These are phyloP conservation scores for Odontocolon sp. DNA, from an alignment of 2,888 invertebrate genomes.

Conservation along the genomic window DNA sequence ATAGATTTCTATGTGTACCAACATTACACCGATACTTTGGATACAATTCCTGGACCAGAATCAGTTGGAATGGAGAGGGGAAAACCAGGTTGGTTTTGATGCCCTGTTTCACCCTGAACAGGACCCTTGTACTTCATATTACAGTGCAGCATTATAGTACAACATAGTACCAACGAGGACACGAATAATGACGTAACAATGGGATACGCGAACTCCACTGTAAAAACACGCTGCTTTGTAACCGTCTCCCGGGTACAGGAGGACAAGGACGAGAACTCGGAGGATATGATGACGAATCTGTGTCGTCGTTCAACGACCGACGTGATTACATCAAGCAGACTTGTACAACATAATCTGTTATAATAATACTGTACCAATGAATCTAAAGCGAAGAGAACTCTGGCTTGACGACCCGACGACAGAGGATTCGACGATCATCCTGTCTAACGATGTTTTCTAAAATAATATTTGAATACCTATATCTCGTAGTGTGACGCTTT, in stretches of 20 bases:
- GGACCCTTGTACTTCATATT: background rate
- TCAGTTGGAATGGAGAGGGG: background rate
- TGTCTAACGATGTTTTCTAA: slow-evolving; percentile 80
- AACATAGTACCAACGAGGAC: slow-evolving; percentile 57
- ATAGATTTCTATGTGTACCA: background rate
- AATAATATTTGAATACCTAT: slow-evolving; percentile 78
- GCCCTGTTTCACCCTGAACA: slow-evolving; percentile 24
- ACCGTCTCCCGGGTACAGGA: slow-evolving; percentile 59
- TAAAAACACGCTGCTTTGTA: slow-evolving; percentile 77
- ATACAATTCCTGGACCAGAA: background rate
- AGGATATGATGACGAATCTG: slow-evolving; percentile 15
- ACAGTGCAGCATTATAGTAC: background rate
- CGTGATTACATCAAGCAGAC: slow-evolving; percentile 50
- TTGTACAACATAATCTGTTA: slow-evolving; percentile 43
- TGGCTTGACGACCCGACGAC: slow-evolving; percentile 35
- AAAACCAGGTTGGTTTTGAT: slow-evolving; percentile 38
- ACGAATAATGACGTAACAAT: slow-evolving; percentile 81
- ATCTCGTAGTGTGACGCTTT: slow-evolving; percentile 55
- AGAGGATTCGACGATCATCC: slow-evolving; percentile 76
- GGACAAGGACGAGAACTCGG: slow-evolving; percentile 32
- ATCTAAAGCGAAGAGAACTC: slow-evolving; percentile 41
- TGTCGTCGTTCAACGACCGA: slow-evolving; percentile 41
- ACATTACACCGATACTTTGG: too few relatives aligned
- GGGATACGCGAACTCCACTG: slow-evolving; percentile 72
- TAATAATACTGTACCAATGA: slow-evolving; percentile 35